Conservation (phyloP, 2,888 invertebrate genomes). For the Eumacrocentrus americanus region DNA sequence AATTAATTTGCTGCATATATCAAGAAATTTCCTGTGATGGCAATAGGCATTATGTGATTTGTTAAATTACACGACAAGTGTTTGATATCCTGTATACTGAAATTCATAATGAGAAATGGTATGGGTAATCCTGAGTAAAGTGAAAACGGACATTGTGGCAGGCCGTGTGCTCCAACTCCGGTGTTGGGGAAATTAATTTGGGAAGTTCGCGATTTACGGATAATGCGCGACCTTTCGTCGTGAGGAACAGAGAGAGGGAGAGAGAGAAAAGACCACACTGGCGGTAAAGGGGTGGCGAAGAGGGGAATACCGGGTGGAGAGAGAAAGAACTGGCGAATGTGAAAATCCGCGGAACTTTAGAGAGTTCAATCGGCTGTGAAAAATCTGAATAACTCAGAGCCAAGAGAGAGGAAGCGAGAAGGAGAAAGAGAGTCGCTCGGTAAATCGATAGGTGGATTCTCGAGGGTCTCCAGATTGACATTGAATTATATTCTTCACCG, state of each 20-base stretch:
- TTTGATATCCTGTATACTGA: too few species aligned
- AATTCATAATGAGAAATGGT: too few species aligned
- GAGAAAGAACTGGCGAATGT: slow-evolving; percentile 16
- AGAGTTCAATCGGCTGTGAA: slow-evolving; percentile 22
- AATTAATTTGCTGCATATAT: slow-evolving; percentile 3
- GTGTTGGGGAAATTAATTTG: too few species aligned
- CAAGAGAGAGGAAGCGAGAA: not conserved
- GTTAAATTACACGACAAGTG: too few species aligned
- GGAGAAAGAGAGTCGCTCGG: not conserved
- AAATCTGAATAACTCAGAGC: slow-evolving; percentile 24
- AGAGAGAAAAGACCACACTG: not conserved
- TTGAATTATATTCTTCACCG: slow-evolving; percentile 17
- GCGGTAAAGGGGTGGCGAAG: not conserved
- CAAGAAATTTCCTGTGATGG: too few species aligned
- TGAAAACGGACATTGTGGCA: too few species aligned
- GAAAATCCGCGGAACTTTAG: slow-evolving; percentile 22
- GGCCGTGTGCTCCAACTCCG: too few species aligned
- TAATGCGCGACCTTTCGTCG: too few species aligned
- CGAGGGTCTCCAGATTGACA: slow-evolving; percentile 16
- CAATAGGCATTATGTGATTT: too few species aligned
- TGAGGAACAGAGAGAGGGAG: too few species aligned
- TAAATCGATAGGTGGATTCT: slow-evolving; percentile 1
- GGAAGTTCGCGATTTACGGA: too few species aligned
- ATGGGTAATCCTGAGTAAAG: too few species aligned
- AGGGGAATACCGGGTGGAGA: not conserved